Conservation (phyloP, 2,888 invertebrate genomes). For the Rotaria socialis region DNA sequence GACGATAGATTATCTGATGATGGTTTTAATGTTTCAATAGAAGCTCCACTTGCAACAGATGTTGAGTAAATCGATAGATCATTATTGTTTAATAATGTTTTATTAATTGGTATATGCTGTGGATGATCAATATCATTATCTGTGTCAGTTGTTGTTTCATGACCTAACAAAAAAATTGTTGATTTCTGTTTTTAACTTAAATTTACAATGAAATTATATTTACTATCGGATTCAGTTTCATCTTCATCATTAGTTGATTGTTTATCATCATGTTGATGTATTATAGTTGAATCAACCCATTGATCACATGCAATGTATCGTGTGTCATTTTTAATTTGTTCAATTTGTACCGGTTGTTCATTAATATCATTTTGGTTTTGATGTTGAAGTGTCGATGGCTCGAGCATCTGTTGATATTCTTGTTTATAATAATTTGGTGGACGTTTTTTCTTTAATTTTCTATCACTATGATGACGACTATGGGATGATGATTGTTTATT, state of each 20-base stretch:
- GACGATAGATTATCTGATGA: neutral
- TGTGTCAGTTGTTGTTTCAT: neutral
- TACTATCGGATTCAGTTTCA: slow-evolving; percentile 27
- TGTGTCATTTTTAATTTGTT: neutral
- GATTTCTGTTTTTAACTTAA: too few relatives aligned
- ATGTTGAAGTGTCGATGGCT: neutral
- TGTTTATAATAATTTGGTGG: slow-evolving; percentile 14
- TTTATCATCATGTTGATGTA: slow-evolving; percentile 36
- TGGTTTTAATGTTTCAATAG: slow-evolving; percentile 1
- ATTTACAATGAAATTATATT: neutral
- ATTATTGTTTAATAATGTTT: neutral
- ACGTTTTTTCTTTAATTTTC: slow-evolving; percentile 30
- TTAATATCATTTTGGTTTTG: neutral
- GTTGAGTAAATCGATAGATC: slow-evolving; percentile 20
- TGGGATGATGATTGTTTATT: neutral
- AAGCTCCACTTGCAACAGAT: slow-evolving; percentile 32
- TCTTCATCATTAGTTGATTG: slow-evolving; percentile 20
- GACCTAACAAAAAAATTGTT: neutral
- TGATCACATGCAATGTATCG: slow-evolving; percentile 16
- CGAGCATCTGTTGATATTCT: slow-evolving; percentile 27
- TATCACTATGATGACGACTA: slow-evolving; percentile 20
- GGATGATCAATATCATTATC: slow-evolving; percentile 5
- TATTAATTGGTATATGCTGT: neutral
- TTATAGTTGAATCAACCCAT: slow-evolving; percentile 24
- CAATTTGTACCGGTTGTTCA: neutral